Evolutionary conservation across 2,888 invertebrate species (phyloP), one percentile per base, ranked within the genome.

Genomic region (Diarsia dahlii): DNA sequence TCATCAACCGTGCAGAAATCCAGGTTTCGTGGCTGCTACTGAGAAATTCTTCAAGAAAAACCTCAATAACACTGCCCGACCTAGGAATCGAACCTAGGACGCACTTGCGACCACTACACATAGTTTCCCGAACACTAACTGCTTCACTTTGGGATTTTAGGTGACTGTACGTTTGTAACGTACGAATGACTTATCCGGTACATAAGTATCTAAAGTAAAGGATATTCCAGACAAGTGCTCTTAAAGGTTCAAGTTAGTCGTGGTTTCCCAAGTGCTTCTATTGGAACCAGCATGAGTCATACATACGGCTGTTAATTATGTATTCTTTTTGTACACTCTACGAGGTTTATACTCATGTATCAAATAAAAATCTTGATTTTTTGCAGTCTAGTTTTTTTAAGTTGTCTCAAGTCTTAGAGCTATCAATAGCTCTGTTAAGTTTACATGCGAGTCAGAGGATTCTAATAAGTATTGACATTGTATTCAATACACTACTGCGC

Each of bases 201-300:
- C 23, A 18, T 50, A 48, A 54, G 9, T 67, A 50, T 60, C 18
- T 50, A 45, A 20, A 39, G n/a, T 62, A 48, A 64, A 72, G 58
- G 60, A 73, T 73, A 71, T 62, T 62, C 28, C 66, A 65, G 71
- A 73, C 28, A 64, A 81, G 48, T 68, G 46, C 56, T 76, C 76
- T 84, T 58, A 69, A 23, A 63, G 2, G 71, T 76, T 81, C 81
- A 73, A 76, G 54, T 56, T 13, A 10, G 12, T 46, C 56, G 76
- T 81, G 67, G 81, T 73, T 65, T 70, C 3, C 63, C 60, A 73
- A 75, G 69, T 80, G 48, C 23, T n/a, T 63, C 12, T 48, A 52
- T 46, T 50, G 13, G n/a, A 20, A 58, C 6, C 39, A 71, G 64
- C 28, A 71, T 74, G 64, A 75, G 50, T 74, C 65, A 80, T 62